Evolutionary conservation across 2,797 vertebrate species (phyloP).

Genomic region (Crocodylus rhombifer): DNA sequence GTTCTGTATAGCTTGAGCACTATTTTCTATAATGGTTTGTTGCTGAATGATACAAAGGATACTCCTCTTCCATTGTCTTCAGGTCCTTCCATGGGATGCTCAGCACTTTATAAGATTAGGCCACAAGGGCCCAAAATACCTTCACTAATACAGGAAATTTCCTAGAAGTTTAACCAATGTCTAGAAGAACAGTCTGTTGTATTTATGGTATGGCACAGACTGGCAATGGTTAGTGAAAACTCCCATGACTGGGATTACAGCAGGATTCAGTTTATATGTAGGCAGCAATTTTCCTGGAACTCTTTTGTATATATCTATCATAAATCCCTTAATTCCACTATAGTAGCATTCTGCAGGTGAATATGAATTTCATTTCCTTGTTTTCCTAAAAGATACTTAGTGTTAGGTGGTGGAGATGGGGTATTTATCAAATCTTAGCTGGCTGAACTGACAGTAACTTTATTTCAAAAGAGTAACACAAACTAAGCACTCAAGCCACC

Average conservation of each 20-base stretch:
- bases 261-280: background rate
- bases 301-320: background rate
- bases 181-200: background rate
- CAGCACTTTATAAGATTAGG: background rate
- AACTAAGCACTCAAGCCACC: constrained; percentile 27
- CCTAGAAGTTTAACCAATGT: background rate
- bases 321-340: background rate
- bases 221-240: background rate
- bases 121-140: background rate
- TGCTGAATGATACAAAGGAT: background rate
- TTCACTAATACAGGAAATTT: constrained; percentile 7
- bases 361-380: constrained; percentile 7
- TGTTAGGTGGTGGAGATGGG: background rate
- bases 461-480: constrained; percentile 50
- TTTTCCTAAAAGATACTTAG: constrained; percentile 21
- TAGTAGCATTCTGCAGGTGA: background rate
- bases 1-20: background rate
- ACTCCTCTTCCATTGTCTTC: background rate
- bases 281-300: background rate
- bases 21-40: background rate
- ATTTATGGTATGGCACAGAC: background rate
- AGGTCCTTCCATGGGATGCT: background rate
- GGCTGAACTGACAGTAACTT: constrained; percentile 52
- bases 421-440: constrained; percentile 6
- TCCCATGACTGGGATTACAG: background rate